Evolutionary conservation across 2,888 invertebrate genomes (phyloP).

Genomic region (Caenorhabditis sp.): DNA sequence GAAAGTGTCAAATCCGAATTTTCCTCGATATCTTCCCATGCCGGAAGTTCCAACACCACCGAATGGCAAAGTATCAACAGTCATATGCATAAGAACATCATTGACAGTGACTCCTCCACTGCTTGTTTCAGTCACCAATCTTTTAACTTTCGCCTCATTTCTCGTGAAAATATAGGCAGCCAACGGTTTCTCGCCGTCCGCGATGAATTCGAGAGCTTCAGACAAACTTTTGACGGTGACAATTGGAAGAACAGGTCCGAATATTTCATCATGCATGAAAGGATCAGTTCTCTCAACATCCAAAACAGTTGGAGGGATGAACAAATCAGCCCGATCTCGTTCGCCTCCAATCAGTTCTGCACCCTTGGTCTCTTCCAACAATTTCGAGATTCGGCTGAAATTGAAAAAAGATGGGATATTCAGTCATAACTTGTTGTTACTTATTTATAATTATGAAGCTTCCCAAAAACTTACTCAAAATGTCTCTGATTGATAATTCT

Average conservation of each 20-base stretch:
- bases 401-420: no score
- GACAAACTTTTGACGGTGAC: slow-evolving; percentile 83
- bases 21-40: slow-evolving; percentile 90
- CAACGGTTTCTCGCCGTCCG: slow-evolving; percentile 85
- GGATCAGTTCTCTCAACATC: slow-evolving; percentile 79
- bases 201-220: slow-evolving; percentile 88
- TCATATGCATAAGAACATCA: slow-evolving; percentile 83
- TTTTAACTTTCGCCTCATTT: slow-evolving; percentile 73
- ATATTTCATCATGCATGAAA: slow-evolving; percentile 84
- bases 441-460: not conserved
- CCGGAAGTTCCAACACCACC: slow-evolving; percentile 95
- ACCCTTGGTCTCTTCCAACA: slow-evolving; percentile 78
- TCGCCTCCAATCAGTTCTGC: slow-evolving; percentile 77
- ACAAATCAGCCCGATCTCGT: slow-evolving; percentile 80
- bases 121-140: slow-evolving; percentile 80
- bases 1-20: slow-evolving; percentile 86
- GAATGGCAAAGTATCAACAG: slow-evolving; percentile 88
- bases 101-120: slow-evolving; percentile 85
- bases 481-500: slow-evolving; percentile 86
- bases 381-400: slow-evolving; percentile 79
- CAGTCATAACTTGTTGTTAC: no score
- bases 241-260: slow-evolving; percentile 93
- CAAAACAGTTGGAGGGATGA: slow-evolving; percentile 86
- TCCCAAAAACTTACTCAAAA: slow-evolving; percentile 77
- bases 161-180: slow-evolving; percentile 86